phyloP scores from a whole-genome alignment of 2,113 vertebrate genomes.

The Amblyornis subalaris region DNA sequence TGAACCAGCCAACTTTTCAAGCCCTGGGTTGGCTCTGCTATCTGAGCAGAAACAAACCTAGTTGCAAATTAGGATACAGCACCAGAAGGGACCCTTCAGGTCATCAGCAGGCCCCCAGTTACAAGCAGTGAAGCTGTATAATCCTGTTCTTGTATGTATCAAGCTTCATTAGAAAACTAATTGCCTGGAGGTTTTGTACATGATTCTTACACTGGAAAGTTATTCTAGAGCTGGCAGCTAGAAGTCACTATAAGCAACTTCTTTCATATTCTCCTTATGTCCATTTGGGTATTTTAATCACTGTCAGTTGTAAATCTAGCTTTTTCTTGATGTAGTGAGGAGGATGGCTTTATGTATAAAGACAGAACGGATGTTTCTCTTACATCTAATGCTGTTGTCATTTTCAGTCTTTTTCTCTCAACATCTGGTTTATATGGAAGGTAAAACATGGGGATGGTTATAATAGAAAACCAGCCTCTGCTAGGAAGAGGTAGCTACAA shows the following conservation, averaged over 20 bases:
- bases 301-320: background rate
- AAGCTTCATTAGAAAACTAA: constrained; percentile 42
- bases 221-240: constrained; percentile 19
- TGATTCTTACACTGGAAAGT: background rate
- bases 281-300: background rate
- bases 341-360: background rate
- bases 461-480: background rate
- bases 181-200: constrained; percentile 30
- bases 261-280: background rate
- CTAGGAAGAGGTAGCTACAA: background rate
- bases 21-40: constrained; percentile 3
- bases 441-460: background rate
- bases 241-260: constrained; percentile 4
- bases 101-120: constrained; percentile 10
- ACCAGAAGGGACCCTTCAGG: background rate
- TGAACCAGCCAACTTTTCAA: constrained; percentile 15
- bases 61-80: constrained; percentile 3
- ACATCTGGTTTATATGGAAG: background rate
- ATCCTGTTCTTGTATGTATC: constrained; percentile 13
- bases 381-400: background rate
- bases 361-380: background rate
- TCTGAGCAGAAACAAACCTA: constrained; percentile 25
- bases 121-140: background rate
- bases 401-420: background rate
- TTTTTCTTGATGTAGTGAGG: background rate